Evolutionary conservation across 1,140 invertebrate genomes (phyloP).

Genomic region (Ericerus pela): DNA sequence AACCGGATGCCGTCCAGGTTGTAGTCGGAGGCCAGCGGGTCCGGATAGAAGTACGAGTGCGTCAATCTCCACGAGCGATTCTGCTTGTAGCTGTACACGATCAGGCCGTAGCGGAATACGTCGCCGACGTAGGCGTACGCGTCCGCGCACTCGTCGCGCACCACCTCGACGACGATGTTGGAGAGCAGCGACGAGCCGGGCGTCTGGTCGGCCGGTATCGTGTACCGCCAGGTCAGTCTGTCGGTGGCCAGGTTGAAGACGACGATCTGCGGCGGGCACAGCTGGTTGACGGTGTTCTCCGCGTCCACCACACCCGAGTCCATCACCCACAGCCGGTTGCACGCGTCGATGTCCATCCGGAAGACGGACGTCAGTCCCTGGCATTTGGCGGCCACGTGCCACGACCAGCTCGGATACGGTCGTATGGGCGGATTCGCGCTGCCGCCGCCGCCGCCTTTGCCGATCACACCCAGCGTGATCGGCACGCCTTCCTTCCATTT

Average conservation of each 20-base stretch:
- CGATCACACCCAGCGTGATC: constrained; percentile 40
- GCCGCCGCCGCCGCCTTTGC: constrained; percentile 26
- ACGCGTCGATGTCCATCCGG: constrained; percentile 51
- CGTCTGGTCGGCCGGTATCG: constrained; percentile 36
- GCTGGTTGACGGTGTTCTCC: constrained; percentile 44
- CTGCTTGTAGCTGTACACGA: constrained; percentile 28
- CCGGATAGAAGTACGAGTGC: constrained; percentile 58
- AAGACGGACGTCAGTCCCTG: constrained; percentile 57
- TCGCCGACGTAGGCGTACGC: constrained; percentile 54
- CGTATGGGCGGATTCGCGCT: constrained; percentile 47
- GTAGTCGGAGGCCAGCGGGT: constrained; percentile 51
- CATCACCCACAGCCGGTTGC: constrained; percentile 51
- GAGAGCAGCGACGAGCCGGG: constrained; percentile 55
- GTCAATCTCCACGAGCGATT: constrained; percentile 52
- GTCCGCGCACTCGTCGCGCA: constrained; percentile 43
- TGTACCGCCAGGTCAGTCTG: constrained; percentile 40
- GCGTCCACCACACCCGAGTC: constrained; percentile 60
- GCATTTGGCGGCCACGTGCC: constrained; percentile 41
- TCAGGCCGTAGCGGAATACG: constrained; percentile 48
- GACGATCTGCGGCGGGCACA: constrained; percentile 57
- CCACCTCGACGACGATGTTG: constrained; percentile 53
- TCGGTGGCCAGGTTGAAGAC: constrained; percentile 55
- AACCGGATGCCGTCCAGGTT: constrained; percentile 54
- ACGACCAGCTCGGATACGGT: constrained; percentile 59
- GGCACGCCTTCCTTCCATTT: constrained; percentile 70